Evolutionary conservation across 92 coral and sea anemone species (phyloP), one percentile per base, ranked within the genome.

Genomic region (Meandrina meandrites): DNA sequence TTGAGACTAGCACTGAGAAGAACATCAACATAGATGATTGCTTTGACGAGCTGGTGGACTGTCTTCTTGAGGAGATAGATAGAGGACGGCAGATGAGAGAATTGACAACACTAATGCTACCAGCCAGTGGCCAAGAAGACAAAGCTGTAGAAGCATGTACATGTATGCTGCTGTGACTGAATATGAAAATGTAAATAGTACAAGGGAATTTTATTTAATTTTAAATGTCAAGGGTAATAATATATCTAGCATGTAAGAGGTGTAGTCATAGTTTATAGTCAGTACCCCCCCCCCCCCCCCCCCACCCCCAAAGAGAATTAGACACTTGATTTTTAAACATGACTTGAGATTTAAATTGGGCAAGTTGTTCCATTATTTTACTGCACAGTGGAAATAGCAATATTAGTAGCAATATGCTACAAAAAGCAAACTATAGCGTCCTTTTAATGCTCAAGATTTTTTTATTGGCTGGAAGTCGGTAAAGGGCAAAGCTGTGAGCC

Each of bases 41-140:
- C 80, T 95, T 95, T 91, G 92, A 95, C 28, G 91, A 86, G 76
- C 94, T 95, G 24, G 98, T 95, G 34, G 95, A 92, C 67, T 84
- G 82, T 45, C 79, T 92, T 73, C 89, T 90, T 45, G 84, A 50
- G 1, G 91, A 66, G 68, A 27, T 84, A 5, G 90, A 92, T 73
- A 84, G 91, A 53, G 70, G 70, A 35, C 22, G 85, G 56, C 85
- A 86, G 31, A 66, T 79, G 21, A 40, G 45, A 51, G 89, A 79
- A 42, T 45, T 86, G 16, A 86, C 78, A 32, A 47, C 71, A 34
- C 85, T 86, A 0, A 57, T 79, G 79, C 34, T 86, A 28, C 89
- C 89, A 24, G 89, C 79, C 30, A 86, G 89, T 54, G 89, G 89
- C 16, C 71, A 86, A n/a, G 85, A 72, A 57, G 30, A 32, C 10